These are phyloP conservation scores for Apodemia mormo DNA, from an alignment of 2,888 invertebrate species.

Conservation along the genomic window DNA sequence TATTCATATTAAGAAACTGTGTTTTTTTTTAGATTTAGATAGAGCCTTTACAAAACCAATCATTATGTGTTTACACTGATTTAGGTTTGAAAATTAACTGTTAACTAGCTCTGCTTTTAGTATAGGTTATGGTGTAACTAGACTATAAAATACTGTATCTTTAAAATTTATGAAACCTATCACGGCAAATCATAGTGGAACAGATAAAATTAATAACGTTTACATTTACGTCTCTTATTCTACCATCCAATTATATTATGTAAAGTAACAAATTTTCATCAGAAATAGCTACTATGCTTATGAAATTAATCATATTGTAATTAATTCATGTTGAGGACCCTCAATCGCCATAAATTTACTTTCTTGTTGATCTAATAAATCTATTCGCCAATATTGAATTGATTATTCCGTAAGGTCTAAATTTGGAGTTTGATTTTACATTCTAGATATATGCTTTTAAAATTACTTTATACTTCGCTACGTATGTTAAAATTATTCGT, in stretches of 20 bases:
- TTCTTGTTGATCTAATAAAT: constrained; percentile 34
- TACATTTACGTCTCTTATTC: constrained; percentile 7
- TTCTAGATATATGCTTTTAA: neutral
- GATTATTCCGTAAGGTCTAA: neutral
- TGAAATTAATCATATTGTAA: constrained; percentile 55
- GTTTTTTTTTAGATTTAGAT: too few relatives aligned
- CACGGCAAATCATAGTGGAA: too few relatives aligned
- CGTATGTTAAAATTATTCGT: too few relatives aligned
- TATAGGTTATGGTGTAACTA: too few relatives aligned
- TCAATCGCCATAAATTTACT: constrained; percentile 39
- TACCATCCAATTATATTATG: constrained; percentile 23
- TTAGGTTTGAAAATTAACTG: too few relatives aligned
- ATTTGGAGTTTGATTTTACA: constrained; percentile 5
- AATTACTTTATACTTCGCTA: too few relatives aligned
- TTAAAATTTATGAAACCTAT: too few relatives aligned
- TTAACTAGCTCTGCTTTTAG: too few relatives aligned
- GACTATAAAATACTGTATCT: too few relatives aligned
- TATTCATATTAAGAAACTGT: too few relatives aligned
- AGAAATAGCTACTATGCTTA: constrained; percentile 50
- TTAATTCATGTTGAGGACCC: constrained; percentile 51
- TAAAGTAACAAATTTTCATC: constrained; percentile 44
- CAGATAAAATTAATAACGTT: neutral
- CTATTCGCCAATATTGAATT: constrained; percentile 19
- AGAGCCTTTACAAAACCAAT: too few relatives aligned
- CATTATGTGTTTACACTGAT: too few relatives aligned